Evolutionary conservation across 2,888 invertebrate species (phyloP).

Genomic region (Agriopis marginaria): DNA sequence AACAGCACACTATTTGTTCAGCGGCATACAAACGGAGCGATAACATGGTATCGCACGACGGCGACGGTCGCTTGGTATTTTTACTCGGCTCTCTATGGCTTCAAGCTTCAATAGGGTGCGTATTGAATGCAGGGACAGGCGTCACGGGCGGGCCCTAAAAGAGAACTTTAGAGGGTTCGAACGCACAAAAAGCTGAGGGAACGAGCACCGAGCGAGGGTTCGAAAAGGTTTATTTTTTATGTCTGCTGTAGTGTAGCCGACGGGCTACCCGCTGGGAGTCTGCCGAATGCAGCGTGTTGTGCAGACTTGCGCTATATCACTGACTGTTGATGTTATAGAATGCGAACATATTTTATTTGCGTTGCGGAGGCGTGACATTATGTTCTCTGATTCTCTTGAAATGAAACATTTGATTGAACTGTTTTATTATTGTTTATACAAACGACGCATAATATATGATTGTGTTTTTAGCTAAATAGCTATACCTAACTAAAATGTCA

Average conservation of each 20-base stretch:
- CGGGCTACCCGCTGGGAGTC: slow-evolving; percentile 38
- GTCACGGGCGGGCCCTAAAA: slow-evolving; percentile 58
- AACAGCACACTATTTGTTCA: slow-evolving; percentile 52
- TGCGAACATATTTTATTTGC: slow-evolving; percentile 9
- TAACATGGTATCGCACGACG: slow-evolving; percentile 48
- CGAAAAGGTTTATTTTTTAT: slow-evolving; percentile 73
- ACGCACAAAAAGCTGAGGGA: slow-evolving; percentile 75
- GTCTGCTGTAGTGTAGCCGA: slow-evolving; percentile 52
- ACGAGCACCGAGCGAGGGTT: slow-evolving; percentile 58
- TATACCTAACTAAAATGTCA: not conserved
- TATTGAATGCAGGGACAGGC: slow-evolving; percentile 59
- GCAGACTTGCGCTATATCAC: slow-evolving; percentile 11
- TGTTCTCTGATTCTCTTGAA: slow-evolving; percentile 1
- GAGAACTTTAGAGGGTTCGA: slow-evolving; percentile 56
- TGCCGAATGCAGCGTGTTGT: slow-evolving; percentile 12
- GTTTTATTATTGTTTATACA: not conserved
- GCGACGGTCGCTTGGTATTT: slow-evolving; percentile 50
- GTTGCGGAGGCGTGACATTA: slow-evolving; percentile 12
- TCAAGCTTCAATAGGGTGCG: slow-evolving; percentile 69
- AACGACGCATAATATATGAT: not conserved
- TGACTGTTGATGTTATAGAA: slow-evolving; percentile 6
- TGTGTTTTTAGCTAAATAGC: not conserved
- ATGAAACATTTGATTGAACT: not conserved
- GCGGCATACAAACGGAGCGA: slow-evolving; percentile 49
- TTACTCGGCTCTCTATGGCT: slow-evolving; percentile 50